These are phyloP conservation scores for Aurelia sp. DNA, from an alignment of 30 jellyfish, hydroid and myxozoan species.

Conservation along the genomic window DNA sequence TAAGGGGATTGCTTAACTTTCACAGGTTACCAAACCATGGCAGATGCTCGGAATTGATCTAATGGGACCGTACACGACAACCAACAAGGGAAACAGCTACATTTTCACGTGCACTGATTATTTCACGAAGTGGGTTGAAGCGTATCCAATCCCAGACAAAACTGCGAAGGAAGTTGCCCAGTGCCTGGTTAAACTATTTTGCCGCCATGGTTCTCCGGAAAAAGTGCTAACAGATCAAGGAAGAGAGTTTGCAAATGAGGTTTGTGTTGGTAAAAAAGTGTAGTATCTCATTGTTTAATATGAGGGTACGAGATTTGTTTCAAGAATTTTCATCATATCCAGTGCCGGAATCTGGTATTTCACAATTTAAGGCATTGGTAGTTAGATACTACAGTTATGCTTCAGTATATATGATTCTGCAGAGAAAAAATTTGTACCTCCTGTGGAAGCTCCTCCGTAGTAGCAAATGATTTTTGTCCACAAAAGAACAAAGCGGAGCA, in stretches of 20 bases:
- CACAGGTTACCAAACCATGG: slow-evolving; percentile 26
- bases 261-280: not conserved
- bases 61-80: not conserved
- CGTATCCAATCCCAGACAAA: slow-evolving; percentile 13
- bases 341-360: too few species aligned
- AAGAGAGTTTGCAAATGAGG: slow-evolving; percentile 47
- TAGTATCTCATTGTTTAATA: too few species aligned
- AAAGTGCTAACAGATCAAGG: slow-evolving; percentile 27
- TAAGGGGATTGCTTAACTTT: too few species aligned
- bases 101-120: slow-evolving; percentile 26
- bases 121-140: slow-evolving; percentile 52
- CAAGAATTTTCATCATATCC: too few species aligned
- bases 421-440: too few species aligned
- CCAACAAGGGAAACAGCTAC: slow-evolving; percentile 20
- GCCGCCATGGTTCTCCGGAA: slow-evolving; percentile 38
- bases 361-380: too few species aligned
- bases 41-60: slow-evolving; percentile 17
- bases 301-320: too few species aligned
- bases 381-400: too few species aligned
- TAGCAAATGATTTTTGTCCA: too few species aligned
- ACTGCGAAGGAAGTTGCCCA: slow-evolving; percentile 10
- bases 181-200: slow-evolving; percentile 31
- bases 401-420: too few species aligned
- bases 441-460: too few species aligned
- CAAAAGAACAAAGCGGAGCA: too few species aligned